Percentiles rank a stretch among this genome's conserved stretches.
Evolutionary conservation across 2,113 vertebrate species (phyloP).

Genomic region (Tenrec ecaudatus): DNA sequence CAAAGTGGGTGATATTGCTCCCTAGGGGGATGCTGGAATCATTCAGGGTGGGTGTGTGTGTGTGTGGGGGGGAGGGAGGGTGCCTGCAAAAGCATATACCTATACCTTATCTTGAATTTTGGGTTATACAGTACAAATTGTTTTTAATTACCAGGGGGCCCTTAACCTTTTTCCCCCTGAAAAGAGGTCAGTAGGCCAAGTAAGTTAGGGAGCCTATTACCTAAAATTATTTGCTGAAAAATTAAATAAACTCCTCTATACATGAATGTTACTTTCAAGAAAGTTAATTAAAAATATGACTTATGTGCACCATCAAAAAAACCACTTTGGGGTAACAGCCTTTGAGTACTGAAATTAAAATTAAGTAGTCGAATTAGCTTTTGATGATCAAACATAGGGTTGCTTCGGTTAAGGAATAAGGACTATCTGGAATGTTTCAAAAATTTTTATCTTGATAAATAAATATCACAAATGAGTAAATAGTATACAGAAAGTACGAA

Average conservation of each 20-base stretch:
- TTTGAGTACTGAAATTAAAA: neutral
- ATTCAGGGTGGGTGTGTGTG: too few relatives aligned
- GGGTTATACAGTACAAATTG: too few relatives aligned
- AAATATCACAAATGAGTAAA: neutral
- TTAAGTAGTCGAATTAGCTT: neutral
- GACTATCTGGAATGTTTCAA: neutral
- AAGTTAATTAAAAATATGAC: slow-evolving; percentile 81
- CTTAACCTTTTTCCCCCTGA: too few relatives aligned
- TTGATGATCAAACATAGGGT: neutral
- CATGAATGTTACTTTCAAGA: neutral
- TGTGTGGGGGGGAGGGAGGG: too few relatives aligned
- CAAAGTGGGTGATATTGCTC: too few relatives aligned
- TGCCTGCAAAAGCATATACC: too few relatives aligned
- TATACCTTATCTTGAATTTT: too few relatives aligned
- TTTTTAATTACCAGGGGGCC: too few relatives aligned
- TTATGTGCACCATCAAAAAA: slow-evolving; percentile 72
- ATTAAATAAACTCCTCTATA: slow-evolving; percentile 62
- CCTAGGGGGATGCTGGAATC: too few relatives aligned
- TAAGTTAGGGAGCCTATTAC: too few relatives aligned
- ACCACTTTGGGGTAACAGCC: slow-evolving; percentile 3
- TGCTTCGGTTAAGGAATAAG: neutral
- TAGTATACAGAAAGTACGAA: neutral
- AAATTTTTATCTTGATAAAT: neutral
- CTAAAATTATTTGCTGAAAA: slow-evolving; percentile 66
- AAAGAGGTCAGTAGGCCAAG: too few relatives aligned